Evolutionary conservation across 37 sponge, comb jelly and placozoan species (phyloP).

Genomic region (Agelas oroides): DNA sequence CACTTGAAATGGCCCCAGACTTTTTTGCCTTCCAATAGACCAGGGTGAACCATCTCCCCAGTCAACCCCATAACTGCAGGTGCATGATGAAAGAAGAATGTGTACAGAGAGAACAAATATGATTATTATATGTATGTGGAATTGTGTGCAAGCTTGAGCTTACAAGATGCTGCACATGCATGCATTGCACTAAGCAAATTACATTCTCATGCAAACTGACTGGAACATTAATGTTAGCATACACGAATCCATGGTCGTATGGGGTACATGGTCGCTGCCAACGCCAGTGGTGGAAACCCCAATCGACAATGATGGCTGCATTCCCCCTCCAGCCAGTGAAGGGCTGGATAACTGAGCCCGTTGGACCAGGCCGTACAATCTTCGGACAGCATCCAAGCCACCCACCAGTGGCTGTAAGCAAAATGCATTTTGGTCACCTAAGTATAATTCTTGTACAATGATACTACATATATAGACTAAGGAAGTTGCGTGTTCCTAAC

Average conservation of each 20-base stretch:
- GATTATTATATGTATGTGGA: no score
- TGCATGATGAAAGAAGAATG: no score
- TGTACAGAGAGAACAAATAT: no score
- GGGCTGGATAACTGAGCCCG: conserved; percentile 45
- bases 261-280: conserved; percentile 8
- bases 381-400: conserved; percentile 33
- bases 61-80: conserved; percentile 33
- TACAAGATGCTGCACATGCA: no score
- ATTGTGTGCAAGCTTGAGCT: no score
- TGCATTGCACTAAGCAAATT: no score
- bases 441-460: no score
- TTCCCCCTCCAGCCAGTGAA: conserved; percentile 50
- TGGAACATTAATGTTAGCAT: not conserved
- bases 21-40: not conserved
- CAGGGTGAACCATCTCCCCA: conserved; percentile 37
- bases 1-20: conserved; percentile 43
- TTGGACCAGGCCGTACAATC: conserved; percentile 23
- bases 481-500: no score
- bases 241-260: conserved; percentile 38
- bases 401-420: no score
- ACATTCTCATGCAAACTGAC: no score
- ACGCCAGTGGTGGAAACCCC: conserved; percentile 13
- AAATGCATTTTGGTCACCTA: no score
- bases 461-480: no score
- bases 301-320: conserved; percentile 47